These are phyloP conservation scores for Hyalella azteca DNA, from an alignment of 2,888 invertebrate genomes.

Conservation along the genomic window DNA sequence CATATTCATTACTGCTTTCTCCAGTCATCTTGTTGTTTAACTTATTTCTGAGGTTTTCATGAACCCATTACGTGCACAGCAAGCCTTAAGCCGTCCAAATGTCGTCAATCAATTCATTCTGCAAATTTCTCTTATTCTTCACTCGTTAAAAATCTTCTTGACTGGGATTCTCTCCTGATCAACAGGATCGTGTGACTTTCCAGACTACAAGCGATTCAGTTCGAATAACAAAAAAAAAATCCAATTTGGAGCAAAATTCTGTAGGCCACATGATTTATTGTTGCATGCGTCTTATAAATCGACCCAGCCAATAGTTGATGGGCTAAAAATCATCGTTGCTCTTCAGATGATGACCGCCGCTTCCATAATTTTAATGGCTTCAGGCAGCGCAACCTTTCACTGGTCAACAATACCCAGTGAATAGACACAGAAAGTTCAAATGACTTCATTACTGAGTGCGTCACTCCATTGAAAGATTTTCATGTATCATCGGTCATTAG, in stretches of 20 bases:
- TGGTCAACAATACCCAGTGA: constrained; percentile 4
- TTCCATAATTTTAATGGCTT: not conserved
- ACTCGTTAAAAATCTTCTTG: not conserved
- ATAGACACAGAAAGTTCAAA: constrained; percentile 1
- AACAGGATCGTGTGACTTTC: too few species aligned
- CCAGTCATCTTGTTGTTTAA: constrained; percentile 5
- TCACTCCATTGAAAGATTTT: not conserved
- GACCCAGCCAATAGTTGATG: not conserved
- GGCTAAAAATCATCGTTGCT: not conserved
- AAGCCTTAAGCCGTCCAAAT: not conserved
- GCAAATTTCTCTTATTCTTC: not conserved
- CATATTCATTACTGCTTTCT: too few species aligned
- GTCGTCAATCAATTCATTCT: constrained; percentile 1
- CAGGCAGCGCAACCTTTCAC: not conserved
- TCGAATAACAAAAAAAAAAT: too few species aligned
- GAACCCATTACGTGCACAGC: not conserved
- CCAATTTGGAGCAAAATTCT: too few species aligned
- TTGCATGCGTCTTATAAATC: too few species aligned
- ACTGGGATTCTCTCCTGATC: not conserved
- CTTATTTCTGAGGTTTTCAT: not conserved
- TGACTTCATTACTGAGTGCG: constrained; percentile 2
- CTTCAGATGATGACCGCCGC: not conserved
- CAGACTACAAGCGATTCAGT: too few species aligned
- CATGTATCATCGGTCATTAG: not conserved
- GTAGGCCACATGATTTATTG: too few species aligned